Evolutionary conservation across 2,113 vertebrate genomes (phyloP), one percentile per base, ranked within the genome.

Genomic region (Nesogale talazaci): DNA sequence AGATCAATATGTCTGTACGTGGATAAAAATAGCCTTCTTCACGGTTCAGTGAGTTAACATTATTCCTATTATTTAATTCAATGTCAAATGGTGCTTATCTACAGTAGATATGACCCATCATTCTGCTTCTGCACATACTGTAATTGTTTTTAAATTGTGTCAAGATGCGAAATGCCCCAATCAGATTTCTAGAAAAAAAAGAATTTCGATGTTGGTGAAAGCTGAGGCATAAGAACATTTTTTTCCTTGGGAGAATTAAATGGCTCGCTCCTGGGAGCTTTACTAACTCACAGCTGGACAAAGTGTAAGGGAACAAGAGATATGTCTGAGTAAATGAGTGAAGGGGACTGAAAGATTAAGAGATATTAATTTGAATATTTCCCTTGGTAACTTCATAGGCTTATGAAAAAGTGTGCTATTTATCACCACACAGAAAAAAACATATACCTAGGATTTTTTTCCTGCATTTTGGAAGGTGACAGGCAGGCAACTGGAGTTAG

Each of bases 131-230:
- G 27, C 57, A 83, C 42, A 70, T 78, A 96, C 63, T 25, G 9
- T 65, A 65, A 93, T 63, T 78, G 20, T 90, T 92, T 94, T 78
- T 56, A 95, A 92, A 78, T 87, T 86, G 57, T 90, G 83, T 75
- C 89, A 94, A 91, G 80, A 86, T 46, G 9, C 72, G 29, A 31
- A 83, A 77, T 74, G 22, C 6, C 40, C 88, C 72, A 61, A 69
- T 69, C 81, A 67, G 56, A 9, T 20, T 22, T 81, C 63, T 34
- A 27, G 7, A 88, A 83, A 89, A 89, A 88, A 65, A 40, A 14
- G 16, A 77, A 69, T 82, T 83, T 65, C 20, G 91, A 1, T 22
- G 22, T 79, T 52, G 34, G 61, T 83, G 81, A 61, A 3, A 2
- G 77, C 40, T 46, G 4, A 31, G 69, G n/a, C 20, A 84, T 2